A percentile compares a stretch with the other conserved stretches of the same genome.
Evolutionary conservation across 1,140 invertebrate genomes (phyloP).

Genomic region (Drosophila persimilis): DNA sequence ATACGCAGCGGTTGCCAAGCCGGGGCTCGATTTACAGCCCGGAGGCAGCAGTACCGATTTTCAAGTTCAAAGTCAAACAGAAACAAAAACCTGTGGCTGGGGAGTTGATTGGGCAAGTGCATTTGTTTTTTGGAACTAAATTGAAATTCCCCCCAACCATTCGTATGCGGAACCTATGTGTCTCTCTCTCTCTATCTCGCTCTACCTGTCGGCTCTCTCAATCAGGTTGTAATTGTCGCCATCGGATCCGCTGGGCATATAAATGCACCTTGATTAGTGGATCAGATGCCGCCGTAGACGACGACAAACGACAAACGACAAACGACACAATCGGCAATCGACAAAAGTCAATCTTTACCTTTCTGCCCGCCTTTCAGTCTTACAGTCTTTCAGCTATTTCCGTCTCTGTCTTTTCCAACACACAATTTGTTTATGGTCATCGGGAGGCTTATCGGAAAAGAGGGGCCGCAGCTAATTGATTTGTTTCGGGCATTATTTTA

Average conservation of each 20-base stretch:
- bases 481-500: conserved; percentile 25
- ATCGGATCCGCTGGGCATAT: conserved; percentile 29
- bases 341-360: conserved; percentile 1
- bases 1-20: conserved; percentile 19
- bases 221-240: conserved; percentile 7
- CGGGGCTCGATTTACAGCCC: neutral
- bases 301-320: too few species aligned
- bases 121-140: conserved; percentile 4
- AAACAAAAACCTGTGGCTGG: conserved; percentile 8
- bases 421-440: conserved; percentile 6
- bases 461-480: conserved; percentile 25
- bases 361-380: conserved; percentile 7
- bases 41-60: conserved; percentile 1
- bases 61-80: conserved; percentile 45
- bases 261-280: conserved; percentile 48
- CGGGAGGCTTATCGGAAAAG: conserved; percentile 2
- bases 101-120: conserved; percentile 1
- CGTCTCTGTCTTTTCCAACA: conserved; percentile 25
- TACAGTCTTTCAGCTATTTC: conserved; percentile 12
- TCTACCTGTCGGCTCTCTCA: too few species aligned
- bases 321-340: neutral
- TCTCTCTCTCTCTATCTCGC: too few species aligned
- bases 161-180: conserved; percentile 22
- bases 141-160: conserved; percentile 4
- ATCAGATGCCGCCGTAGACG: conserved; percentile 9